Conservation (phyloP, 2,113 vertebrate species). For the Parus major region DNA sequence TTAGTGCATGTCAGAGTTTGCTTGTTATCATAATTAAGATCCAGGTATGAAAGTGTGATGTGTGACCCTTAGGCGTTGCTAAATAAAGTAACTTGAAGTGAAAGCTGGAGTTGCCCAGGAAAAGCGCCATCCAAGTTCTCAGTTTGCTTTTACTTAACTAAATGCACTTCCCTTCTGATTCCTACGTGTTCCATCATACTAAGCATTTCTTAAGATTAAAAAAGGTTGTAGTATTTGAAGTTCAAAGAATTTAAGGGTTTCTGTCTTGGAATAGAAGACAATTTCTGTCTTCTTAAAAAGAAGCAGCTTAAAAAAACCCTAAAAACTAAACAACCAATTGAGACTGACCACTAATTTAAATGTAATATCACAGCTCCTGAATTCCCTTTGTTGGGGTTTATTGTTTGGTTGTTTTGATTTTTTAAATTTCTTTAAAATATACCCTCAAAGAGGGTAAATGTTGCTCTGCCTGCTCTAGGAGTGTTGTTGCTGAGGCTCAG, state of each 20-base stretch:
- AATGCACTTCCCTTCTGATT: background rate
- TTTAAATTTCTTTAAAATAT: background rate
- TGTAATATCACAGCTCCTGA: background rate
- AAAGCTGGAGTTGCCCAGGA: background rate
- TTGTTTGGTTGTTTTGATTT: background rate
- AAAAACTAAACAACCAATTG: too few relatives aligned
- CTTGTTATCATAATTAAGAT: background rate
- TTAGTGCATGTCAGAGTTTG: background rate
- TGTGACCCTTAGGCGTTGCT: background rate
- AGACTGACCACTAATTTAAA: background rate
- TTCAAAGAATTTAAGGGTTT: background rate
- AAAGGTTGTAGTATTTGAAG: background rate
- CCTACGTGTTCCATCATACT: background rate
- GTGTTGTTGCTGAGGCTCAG: background rate
- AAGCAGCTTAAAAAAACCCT: too few relatives aligned
- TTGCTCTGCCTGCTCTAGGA: background rate
- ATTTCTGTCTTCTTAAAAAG: too few relatives aligned
- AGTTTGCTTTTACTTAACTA: background rate
- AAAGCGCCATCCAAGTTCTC: background rate
- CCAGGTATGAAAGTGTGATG: background rate
- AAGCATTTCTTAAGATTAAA: background rate
- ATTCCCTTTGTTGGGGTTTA: background rate
- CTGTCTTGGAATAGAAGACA: background rate
- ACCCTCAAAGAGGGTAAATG: background rate
- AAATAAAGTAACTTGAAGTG: constrained; percentile 2